These are phyloP conservation scores for Hypomecis atomaria DNA, from an alignment of 2,888 invertebrate genomes.

Conservation along the genomic window DNA sequence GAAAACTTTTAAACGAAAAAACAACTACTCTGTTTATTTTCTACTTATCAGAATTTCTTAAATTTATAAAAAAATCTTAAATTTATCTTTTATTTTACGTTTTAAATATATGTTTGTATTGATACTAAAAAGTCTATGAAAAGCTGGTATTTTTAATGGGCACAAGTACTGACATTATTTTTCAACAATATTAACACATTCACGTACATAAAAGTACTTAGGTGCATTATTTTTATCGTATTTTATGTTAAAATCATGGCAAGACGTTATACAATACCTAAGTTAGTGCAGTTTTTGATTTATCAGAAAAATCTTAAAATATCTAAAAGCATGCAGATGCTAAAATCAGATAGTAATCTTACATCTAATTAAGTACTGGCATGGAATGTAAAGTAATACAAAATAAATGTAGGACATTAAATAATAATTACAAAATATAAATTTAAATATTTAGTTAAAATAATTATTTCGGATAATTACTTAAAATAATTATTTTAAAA, in stretches of 20 bases:
- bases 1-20: background rate
- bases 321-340: background rate
- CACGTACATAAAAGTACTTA: background rate
- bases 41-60: constrained; percentile 22
- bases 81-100: background rate
- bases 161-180: background rate
- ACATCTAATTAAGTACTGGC: constrained; percentile 73
- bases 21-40: constrained; percentile 1
- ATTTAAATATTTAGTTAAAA: constrained; percentile 9
- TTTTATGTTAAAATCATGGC: background rate
- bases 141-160: constrained; percentile 15
- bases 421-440: constrained; percentile 8
- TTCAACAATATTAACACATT: background rate
- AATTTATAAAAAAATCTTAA: constrained; percentile 7
- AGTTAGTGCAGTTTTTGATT: background rate
- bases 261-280: background rate
- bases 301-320: constrained; percentile 4
- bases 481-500: background rate
- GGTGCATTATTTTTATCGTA: background rate
- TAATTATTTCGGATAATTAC: background rate
- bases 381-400: constrained; percentile 58
- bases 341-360: constrained; percentile 9
- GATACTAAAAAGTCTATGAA: constrained; percentile 13
- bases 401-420: constrained; percentile 6
- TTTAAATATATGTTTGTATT: background rate